phyloP scores from a whole-genome alignment of 1,140 invertebrate species.

The Agrilus planipennis region DNA sequence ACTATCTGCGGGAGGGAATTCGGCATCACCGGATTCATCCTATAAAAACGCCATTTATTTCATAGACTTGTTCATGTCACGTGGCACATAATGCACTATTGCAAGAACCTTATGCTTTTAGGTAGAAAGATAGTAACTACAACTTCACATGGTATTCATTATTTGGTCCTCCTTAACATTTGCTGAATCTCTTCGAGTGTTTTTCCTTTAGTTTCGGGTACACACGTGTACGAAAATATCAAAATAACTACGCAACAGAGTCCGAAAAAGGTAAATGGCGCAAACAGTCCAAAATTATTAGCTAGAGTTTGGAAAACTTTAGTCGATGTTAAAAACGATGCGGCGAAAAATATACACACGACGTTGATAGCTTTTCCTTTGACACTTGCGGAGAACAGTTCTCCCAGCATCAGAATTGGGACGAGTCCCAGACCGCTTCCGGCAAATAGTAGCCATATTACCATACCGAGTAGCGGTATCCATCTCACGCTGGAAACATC shows the following conservation, averaged over 20 bases:
- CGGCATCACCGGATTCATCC: too few relatives aligned
- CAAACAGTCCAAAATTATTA: not conserved
- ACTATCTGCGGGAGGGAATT: too few relatives aligned
- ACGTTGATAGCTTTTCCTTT: conserved; percentile 18
- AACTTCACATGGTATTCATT: too few relatives aligned
- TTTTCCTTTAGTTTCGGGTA: conserved; percentile 4
- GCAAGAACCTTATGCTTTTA: too few relatives aligned
- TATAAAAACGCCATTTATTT: too few relatives aligned
- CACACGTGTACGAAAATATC: not conserved
- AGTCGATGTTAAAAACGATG: not conserved
- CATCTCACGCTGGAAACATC: conserved; percentile 21
- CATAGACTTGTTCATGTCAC: too few relatives aligned
- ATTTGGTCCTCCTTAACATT: not conserved
- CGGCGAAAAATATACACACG: not conserved
- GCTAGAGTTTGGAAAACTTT: not conserved
- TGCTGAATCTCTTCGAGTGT: conserved; percentile 1
- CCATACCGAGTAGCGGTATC: conserved; percentile 21
- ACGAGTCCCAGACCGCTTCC: conserved; percentile 19
- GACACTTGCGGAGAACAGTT: conserved; percentile 27
- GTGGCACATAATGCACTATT: too few relatives aligned
- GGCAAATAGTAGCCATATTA: conserved; percentile 16
- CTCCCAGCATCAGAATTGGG: conserved; percentile 22
- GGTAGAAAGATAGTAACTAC: too few relatives aligned
- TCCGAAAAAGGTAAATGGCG: not conserved
- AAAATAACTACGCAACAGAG: not conserved